Conservation (phyloP, 2,113 vertebrate species). For the Osmerus eperlanus region DNA sequence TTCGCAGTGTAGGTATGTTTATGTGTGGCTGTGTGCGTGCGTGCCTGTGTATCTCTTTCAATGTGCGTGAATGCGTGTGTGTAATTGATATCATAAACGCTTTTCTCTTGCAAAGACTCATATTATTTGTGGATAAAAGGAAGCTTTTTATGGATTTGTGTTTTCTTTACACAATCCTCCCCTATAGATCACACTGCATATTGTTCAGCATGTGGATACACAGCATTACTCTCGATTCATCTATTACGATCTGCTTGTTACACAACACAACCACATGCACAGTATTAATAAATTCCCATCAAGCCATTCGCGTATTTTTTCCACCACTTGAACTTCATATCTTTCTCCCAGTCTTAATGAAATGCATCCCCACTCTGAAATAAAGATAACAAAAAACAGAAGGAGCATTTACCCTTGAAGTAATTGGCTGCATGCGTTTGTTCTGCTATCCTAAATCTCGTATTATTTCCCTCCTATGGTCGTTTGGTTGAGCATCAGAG, state of each 20-base stretch:
- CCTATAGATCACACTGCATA: too few species aligned
- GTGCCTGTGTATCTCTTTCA: background rate
- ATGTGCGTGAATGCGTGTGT: slow-evolving; percentile 9
- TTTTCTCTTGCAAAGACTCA: too few species aligned
- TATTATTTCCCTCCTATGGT: slow-evolving; percentile 59
- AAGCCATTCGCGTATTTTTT: slow-evolving; percentile 49
- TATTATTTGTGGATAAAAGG: too few species aligned
- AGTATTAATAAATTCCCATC: slow-evolving; percentile 49
- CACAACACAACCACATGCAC: slow-evolving; percentile 25
- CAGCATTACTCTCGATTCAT: too few species aligned
- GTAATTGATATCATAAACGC: too few species aligned
- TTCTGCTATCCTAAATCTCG: slow-evolving; percentile 61
- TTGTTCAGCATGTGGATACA: too few species aligned
- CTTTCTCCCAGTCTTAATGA: slow-evolving; percentile 65
- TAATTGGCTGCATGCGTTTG: slow-evolving; percentile 64
- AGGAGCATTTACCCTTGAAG: slow-evolving; percentile 54
- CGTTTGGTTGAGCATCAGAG: slow-evolving; percentile 26
- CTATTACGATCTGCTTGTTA: too few species aligned
- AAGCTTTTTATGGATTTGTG: too few species aligned
- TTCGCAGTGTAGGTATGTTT: background rate
- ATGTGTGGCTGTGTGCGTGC: background rate
- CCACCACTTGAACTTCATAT: slow-evolving; percentile 43
- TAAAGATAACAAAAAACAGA: slow-evolving; percentile 39
- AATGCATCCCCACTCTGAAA: slow-evolving; percentile 57
- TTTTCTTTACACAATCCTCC: too few species aligned